These are phyloP conservation scores for Acanthococcus lagerstroemiae DNA, from an alignment of 2,888 invertebrate genomes.

Conservation along the genomic window DNA sequence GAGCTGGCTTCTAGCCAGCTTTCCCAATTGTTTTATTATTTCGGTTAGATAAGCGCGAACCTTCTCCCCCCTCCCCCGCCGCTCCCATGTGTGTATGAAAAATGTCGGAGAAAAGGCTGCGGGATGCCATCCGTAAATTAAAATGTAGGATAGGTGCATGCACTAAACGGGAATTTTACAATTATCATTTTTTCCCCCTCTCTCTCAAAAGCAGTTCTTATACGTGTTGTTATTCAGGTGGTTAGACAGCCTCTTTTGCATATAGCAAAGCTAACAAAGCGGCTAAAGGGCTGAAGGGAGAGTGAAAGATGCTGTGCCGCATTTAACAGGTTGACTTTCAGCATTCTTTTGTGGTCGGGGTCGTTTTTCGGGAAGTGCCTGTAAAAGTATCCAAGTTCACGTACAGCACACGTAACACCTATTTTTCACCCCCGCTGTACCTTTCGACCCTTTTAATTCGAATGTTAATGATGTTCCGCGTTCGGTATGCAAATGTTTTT, in stretches of 20 bases:
- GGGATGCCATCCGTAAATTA: neutral
- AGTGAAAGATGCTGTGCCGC: neutral
- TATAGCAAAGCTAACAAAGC: neutral
- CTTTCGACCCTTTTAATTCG: neutral
- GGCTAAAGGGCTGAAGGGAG: neutral
- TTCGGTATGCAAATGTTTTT: conserved; percentile 24
- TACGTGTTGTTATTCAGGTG: neutral
- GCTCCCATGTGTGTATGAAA: too few relatives aligned
- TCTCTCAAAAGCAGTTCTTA: neutral
- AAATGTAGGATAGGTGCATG: neutral
- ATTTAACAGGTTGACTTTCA: conserved; percentile 10
- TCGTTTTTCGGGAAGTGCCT: neutral
- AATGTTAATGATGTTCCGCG: conserved; percentile 15
- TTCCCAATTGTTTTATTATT: neutral
- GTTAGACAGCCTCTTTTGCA: neutral
- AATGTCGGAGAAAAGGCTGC: too few relatives aligned
- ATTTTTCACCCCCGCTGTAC: neutral
- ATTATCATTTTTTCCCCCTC: neutral
- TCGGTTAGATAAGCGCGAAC: too few relatives aligned
- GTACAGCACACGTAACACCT: neutral
- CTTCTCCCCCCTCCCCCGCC: too few relatives aligned
- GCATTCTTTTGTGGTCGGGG: conserved; percentile 1
- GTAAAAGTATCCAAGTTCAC: too few relatives aligned
- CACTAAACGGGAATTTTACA: neutral
- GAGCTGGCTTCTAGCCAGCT: neutral